Evolutionary conservation across 2,888 invertebrate genomes (phyloP), one percentile per base, ranked within the genome.

Genomic region (Hyposoter didymator): DNA sequence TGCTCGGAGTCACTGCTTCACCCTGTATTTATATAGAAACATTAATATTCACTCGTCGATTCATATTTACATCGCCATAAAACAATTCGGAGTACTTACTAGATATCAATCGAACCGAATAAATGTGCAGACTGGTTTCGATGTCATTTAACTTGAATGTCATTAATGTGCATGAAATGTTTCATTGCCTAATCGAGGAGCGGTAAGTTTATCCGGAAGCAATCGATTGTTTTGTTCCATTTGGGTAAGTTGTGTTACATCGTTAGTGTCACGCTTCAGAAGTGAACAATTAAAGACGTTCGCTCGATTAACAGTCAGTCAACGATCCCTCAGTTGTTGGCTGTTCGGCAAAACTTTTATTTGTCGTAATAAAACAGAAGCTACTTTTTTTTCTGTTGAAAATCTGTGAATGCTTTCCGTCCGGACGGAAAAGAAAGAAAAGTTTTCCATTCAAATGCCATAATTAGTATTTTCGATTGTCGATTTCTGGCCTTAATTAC

Each of bases 151-250:
- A 55, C 76, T 69, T 87, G 78, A 78, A 74, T 87, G 85, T 84
- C 78, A 86, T 85, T 88, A 88, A 88, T 85, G 74, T 85, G 88
- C 87, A 87, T 88, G 88, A 80, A 84, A 78, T 86, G 82, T 88
- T 86, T 84, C 82, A 86, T 84, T 86, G 87, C 85, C 82, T 81
- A 76, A 81, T 79, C 87, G 85, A 87, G 87, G 88, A 86, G 82
- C 78, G 87, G 88, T 88, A 83, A 87, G 88, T 86, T 84, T 49
- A 66, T 73, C 67, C 72, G 28, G 85, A 87, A 79, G 69, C 78
- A 72, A 49, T 64, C 66, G 72, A 79, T 66, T 81, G 74, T 82
- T 87, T 84, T 74, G 67, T 81, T 70, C 79, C 67, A 74, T 76
- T 52, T 45, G 49, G 79, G 80, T 82, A 79, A 86, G 76, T 72